A percentile compares a stretch with the other conserved stretches of the same genome.
phyloP scores from a whole-genome alignment of 2,797 vertebrate genomes.

The Argentina silus region DNA sequence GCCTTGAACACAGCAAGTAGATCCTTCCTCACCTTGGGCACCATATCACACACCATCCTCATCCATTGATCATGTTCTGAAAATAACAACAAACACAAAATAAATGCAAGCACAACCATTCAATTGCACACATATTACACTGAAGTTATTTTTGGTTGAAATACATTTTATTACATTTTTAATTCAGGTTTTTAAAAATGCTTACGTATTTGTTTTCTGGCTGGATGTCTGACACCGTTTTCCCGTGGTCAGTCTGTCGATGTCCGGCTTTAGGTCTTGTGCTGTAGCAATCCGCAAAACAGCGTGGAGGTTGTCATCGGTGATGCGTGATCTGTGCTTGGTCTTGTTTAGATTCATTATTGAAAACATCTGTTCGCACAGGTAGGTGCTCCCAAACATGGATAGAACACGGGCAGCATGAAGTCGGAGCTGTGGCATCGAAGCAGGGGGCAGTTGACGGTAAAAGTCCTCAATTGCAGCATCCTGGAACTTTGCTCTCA shows the following conservation, averaged over 20 bases:
- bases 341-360: constrained; percentile 40
- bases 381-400: constrained; percentile 44
- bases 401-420: constrained; percentile 44
- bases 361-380: constrained; percentile 43
- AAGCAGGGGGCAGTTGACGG: constrained; percentile 35
- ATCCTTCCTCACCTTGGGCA: too few relatives aligned
- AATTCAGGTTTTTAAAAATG: constrained; percentile 22
- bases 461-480: constrained; percentile 42
- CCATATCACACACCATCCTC: too few relatives aligned
- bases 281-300: constrained; percentile 42
- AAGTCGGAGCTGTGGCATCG: constrained; percentile 45
- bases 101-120: constrained; percentile 14
- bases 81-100: too few relatives aligned
- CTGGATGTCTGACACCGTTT: constrained; percentile 37
- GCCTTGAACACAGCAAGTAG: too few relatives aligned
- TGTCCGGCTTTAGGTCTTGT: constrained; percentile 51
- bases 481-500: constrained; percentile 40
- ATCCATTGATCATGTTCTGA: too few relatives aligned
- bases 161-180: constrained; percentile 18
- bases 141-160: constrained; percentile 11
- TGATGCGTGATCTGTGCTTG: constrained; percentile 44
- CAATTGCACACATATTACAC: constrained; percentile 1
- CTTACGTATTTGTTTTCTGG: constrained; percentile 29
- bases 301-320: constrained; percentile 41
- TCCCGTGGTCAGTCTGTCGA: constrained; percentile 23